phyloP scores from a whole-genome alignment of 2,797 vertebrate species.

The Gymnocypris eckloni region DNA sequence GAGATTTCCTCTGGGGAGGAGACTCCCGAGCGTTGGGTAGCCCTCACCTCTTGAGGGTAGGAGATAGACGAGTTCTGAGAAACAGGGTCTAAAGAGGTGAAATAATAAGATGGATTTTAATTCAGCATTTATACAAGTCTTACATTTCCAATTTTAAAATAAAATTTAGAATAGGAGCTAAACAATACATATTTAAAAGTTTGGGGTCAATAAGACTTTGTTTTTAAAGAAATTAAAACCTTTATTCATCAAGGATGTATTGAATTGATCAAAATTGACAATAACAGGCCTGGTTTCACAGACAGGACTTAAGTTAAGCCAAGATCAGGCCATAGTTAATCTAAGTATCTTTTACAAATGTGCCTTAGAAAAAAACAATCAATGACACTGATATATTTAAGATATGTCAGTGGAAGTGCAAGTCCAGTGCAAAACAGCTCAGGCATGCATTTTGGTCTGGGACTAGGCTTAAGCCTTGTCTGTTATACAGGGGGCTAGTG shows the following conservation, averaged over 20 bases:
- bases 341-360: too few relatives aligned
- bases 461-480: too few relatives aligned
- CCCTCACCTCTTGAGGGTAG: constrained; percentile 83
- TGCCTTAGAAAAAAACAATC: too few relatives aligned
- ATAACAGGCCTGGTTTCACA: neutral
- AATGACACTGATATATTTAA: too few relatives aligned
- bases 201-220: neutral
- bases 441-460: too few relatives aligned
- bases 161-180: neutral
- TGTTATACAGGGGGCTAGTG: too few relatives aligned
- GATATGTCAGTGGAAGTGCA: too few relatives aligned
- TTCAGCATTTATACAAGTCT: neutral
- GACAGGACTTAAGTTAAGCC: too few relatives aligned
- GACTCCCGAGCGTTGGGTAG: constrained; percentile 79
- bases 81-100: constrained; percentile 76
- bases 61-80: constrained; percentile 95
- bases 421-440: too few relatives aligned
- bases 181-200: neutral
- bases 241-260: neutral
- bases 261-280: neutral
- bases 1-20: constrained; percentile 87
- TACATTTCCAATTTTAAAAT: neutral
- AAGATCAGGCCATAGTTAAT: too few relatives aligned
- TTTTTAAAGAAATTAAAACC: neutral
- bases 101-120: neutral